Base-by-base conservation (phyloP, 1,140 invertebrate species). In the Diorhabda elongata region DNA sequence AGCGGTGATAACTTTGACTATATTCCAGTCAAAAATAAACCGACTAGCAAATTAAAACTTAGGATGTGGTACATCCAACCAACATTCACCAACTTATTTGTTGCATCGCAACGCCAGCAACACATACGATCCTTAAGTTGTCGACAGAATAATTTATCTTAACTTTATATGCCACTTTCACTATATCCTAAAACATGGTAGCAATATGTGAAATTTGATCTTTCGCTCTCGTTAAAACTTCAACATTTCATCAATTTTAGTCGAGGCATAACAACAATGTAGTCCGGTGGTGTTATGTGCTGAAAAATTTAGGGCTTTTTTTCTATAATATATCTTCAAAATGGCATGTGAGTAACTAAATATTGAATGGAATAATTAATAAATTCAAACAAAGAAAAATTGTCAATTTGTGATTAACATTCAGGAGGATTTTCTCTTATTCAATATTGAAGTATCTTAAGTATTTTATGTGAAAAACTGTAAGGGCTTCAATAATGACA, bases 191-290 rank as follows among this genome's bases (percentile, higher is more conserved):
- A 43, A 44, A 44, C 11, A 42, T 62, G 61, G 42, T 44, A 62
- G 61, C 61, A 62, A 62, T 62, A 62, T 62, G 61, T 62, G 61
- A 62, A 62, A 42, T 47, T n/a, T n/a, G 42, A 62, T 62, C 61
- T 62, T 62, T n/a, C 61, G 26, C 61, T 11, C 44, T 62, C 61
- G 44, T 62, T 62, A 62, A 62, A n/a, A 44, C 44, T 44, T 62
- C 61, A 62, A 4, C 61, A 11, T 44, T 62, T 44, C 42, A 62
- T 62, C 61, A 62, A 52, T 6, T 52, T 6, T 8, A 52, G 47
- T 52, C n/a, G 47, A 52, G 47, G 6, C 6, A 52, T 52, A 52
- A 52, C 47, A n/a, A 52, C n/a, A 52, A 52, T 52, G n/a, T n/a
- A n/a, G 47, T 52, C 47, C 47, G 47, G 47, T 52, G 47, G 47